phyloP scores from a whole-genome alignment of 2,888 invertebrate genomes.

The Troides helena region DNA sequence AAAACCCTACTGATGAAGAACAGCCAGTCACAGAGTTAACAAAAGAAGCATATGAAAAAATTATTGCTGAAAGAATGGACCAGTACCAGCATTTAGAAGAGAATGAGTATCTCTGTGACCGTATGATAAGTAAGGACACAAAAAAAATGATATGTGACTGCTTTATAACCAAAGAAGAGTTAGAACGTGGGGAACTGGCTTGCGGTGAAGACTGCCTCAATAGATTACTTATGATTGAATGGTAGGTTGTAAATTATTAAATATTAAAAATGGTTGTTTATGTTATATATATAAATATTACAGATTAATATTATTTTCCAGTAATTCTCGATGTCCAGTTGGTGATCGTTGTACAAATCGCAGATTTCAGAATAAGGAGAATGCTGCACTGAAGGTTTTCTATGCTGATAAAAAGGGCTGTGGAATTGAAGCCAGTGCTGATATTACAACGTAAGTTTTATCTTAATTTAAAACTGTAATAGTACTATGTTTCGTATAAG shows the following conservation, averaged over 20 bases:
- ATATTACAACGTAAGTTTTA: constrained; percentile 83
- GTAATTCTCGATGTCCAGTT: constrained; percentile 94
- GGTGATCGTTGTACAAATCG: constrained; percentile 96
- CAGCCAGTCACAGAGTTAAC: constrained; percentile 45
- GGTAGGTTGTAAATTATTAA: constrained; percentile 76
- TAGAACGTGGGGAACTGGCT: constrained; percentile 89
- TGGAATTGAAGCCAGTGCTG: constrained; percentile 89
- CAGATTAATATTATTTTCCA: constrained; percentile 62
- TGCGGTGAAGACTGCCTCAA: constrained; percentile 98
- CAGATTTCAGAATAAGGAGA: constrained; percentile 93
- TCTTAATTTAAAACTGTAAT: neutral
- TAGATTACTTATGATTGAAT: constrained; percentile 98
- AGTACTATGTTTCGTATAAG: too few species aligned
- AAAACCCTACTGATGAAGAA: constrained; percentile 47
- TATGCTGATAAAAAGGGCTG: constrained; percentile 97
- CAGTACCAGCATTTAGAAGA: constrained; percentile 90
- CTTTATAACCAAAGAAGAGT: constrained; percentile 93
- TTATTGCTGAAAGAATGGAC: constrained; percentile 81
- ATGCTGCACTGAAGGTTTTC: constrained; percentile 92
- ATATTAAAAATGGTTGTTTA: constrained; percentile 13
- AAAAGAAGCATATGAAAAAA: constrained; percentile 72
- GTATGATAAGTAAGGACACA: constrained; percentile 93
- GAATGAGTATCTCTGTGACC: constrained; percentile 91
- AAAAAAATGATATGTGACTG: constrained; percentile 98
- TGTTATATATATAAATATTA: neutral